Conservation (phyloP, 2,888 invertebrate species). For the Athalia circularis region DNA sequence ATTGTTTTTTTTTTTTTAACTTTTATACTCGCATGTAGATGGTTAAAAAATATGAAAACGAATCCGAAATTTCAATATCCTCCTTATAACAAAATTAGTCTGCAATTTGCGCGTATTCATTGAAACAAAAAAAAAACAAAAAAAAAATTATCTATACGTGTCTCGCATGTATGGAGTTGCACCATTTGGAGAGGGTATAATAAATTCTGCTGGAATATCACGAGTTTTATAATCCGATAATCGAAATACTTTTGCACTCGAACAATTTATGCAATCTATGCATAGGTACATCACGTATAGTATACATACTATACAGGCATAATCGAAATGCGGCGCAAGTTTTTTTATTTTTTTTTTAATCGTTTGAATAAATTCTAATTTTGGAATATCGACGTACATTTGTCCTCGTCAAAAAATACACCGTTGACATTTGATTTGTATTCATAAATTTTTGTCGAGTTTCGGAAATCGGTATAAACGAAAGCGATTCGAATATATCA, state of each 20-base stretch:
- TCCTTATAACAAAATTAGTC: too few species aligned
- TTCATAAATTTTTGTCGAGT: too few species aligned
- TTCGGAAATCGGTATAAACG: background rate
- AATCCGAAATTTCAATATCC: too few species aligned
- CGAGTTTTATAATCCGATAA: background rate
- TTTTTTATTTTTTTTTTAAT: background rate
- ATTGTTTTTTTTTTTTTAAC: too few species aligned
- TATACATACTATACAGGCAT: background rate
- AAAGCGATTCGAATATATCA: background rate
- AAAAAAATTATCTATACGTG: too few species aligned
- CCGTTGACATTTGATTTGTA: slow-evolving; percentile 11
- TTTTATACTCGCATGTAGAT: too few species aligned
- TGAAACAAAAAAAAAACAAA: too few species aligned
- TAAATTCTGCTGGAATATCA: background rate
- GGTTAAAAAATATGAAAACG: too few species aligned
- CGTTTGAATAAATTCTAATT: background rate
- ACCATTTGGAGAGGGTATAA: background rate
- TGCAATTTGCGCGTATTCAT: too few species aligned
- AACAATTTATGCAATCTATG: slow-evolving; percentile 11
- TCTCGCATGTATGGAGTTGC: too few species aligned
- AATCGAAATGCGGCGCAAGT: background rate
- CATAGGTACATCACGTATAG: background rate
- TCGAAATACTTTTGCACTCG: slow-evolving; percentile 23
- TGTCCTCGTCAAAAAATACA: slow-evolving; percentile 16
- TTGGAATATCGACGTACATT: background rate